Evolutionary conservation across 2,888 invertebrate genomes (phyloP), one percentile per base, ranked within the genome.

Genomic region (Dorcus hopei): DNA sequence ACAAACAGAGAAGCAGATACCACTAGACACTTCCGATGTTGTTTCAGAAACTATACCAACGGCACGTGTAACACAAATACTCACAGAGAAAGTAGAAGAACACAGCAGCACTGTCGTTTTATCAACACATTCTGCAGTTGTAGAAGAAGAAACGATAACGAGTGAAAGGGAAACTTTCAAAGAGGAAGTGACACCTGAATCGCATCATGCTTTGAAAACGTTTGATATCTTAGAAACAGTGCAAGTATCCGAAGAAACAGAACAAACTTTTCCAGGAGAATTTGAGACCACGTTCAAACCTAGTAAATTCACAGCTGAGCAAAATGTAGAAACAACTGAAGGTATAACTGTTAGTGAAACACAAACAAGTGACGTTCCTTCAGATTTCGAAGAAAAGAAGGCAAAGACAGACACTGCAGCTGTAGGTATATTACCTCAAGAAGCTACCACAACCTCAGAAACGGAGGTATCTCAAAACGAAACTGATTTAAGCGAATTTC

Each of bases 361-460:
- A 4, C 64, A 70, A 53, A 66, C 73, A 26, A 72, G 73, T 54
- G 71, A 76, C 57, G 74, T 80, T 14, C 78, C 84, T 0, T 69
- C 72, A 2, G 81, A 82, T 52, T 82, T 83, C 55, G 74, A 77
- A 43, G 73, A 77, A 66, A 73, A 76, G 40, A 72, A 78, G 70
- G 72, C 73, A 14, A 60, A 69, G 59, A 66, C 77, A 61, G 81
- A 83, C 65, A 81, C 77, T 61, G 89, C 88, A 0, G 83, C 81
- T 61, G 64, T 85, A 0, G 80, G 82, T 6, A 58, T 90, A 3
- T 75, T 84, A 23, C 74, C 86, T 38, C 85, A 87, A 69, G 87
- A 90, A 77, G 88, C 90, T 11, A 79, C 87, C 19, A 83, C 84
- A 40, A 77, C 88, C 9, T 81, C 83, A 38, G 87, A 90, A 75